Evolutionary conservation across 2,888 invertebrate species (phyloP).

Genomic region (Drosophila eohydei): DNA sequence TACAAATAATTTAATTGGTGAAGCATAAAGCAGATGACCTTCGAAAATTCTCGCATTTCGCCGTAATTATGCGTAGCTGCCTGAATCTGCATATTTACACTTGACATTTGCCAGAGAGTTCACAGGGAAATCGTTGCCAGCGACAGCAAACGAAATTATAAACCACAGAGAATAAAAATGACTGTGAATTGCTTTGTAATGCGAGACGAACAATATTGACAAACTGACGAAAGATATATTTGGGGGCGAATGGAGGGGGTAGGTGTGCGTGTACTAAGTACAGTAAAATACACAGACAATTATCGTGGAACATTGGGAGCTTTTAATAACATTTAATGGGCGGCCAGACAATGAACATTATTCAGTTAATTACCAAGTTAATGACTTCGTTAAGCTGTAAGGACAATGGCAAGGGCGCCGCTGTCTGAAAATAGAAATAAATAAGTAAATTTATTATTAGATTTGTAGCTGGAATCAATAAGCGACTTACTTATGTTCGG

Average conservation of each 20-base stretch:
- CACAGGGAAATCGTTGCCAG: constrained; percentile 12
- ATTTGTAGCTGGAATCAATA: no score
- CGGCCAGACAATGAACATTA: constrained; percentile 26
- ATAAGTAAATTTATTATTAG: not conserved
- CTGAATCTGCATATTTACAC: not conserved
- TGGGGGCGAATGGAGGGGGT: not conserved
- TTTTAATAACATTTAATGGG: constrained; percentile 20
- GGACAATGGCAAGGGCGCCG: not conserved
- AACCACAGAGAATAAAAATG: constrained; percentile 2
- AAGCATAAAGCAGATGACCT: constrained; percentile 4
- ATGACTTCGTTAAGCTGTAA: constrained; percentile 30
- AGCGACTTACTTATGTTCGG: constrained; percentile 17
- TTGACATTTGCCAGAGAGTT: constrained; percentile 51
- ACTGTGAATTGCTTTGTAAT: constrained; percentile 7
- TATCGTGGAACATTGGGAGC: constrained; percentile 6
- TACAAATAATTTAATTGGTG: not conserved
- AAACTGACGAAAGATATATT: constrained; percentile 2
- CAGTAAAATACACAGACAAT: constrained; percentile 15
- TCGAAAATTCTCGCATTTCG: not conserved
- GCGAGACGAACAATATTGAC: constrained; percentile 16
- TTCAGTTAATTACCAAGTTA: constrained; percentile 36
- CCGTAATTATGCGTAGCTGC: constrained; percentile 15
- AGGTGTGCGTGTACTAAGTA: constrained; percentile 2
- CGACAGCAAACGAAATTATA: constrained; percentile 6
- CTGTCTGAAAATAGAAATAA: constrained; percentile 1